Evolutionary conservation across 2,113 vertebrate species (phyloP).

Genomic region (Polyodon spathula): DNA sequence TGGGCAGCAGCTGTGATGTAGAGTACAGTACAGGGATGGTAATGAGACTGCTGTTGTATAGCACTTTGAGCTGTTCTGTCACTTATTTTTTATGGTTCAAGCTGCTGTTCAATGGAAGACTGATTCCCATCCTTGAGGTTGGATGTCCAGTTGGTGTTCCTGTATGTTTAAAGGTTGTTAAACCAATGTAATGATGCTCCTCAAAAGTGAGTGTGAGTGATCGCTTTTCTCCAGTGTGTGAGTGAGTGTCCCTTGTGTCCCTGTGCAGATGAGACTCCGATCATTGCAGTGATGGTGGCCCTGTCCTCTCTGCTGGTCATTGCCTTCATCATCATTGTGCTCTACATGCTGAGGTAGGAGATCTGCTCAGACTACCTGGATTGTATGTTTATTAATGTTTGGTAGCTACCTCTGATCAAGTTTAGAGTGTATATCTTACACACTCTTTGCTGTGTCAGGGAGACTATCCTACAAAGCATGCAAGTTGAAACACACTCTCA

Average conservation of each 20-base stretch:
- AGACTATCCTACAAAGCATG: too few relatives aligned
- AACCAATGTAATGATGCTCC: background rate
- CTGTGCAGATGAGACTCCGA: conserved; percentile 74
- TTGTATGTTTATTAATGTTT: background rate
- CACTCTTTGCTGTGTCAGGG: too few relatives aligned
- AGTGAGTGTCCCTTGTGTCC: background rate
- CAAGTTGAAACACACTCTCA: too few relatives aligned
- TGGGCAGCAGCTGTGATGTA: background rate
- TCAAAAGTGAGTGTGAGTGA: background rate
- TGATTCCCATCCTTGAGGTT: background rate
- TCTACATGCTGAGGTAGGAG: conserved; percentile 95
- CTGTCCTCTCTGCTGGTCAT: conserved; percentile 91
- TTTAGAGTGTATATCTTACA: background rate
- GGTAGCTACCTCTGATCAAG: background rate
- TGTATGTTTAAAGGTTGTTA: background rate
- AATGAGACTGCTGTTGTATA: too few relatives aligned
- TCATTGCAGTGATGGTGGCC: conserved; percentile 94
- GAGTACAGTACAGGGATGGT: too few relatives aligned
- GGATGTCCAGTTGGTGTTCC: background rate
- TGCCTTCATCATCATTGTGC: conserved; percentile 94
- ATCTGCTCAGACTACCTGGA: background rate
- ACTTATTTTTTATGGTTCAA: background rate
- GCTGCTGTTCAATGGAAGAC: background rate
- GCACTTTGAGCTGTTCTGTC: too few relatives aligned
- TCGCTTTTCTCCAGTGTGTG: too few relatives aligned